Conservation (phyloP, 2,113 vertebrate species). For the Proteles cristata region DNA sequence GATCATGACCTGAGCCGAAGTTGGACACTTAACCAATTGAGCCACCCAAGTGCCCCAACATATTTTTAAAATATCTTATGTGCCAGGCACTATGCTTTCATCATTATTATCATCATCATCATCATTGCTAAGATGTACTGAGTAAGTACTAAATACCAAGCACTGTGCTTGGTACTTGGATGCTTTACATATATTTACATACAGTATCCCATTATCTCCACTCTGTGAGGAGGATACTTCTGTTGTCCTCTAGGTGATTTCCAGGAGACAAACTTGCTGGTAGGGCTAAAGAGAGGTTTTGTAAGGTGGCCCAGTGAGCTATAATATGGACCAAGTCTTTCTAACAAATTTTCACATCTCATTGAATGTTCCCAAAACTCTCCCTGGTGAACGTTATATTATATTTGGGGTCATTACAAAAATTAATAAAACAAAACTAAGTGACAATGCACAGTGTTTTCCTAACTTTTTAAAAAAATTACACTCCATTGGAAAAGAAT, state of each 20-base stretch:
- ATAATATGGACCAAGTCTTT: neutral
- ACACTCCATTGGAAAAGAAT: neutral
- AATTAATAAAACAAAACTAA: constrained; percentile 7
- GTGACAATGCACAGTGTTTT: neutral
- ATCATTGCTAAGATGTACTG: neutral
- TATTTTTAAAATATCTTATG: neutral
- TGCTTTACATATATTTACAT: neutral
- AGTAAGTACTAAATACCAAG: neutral
- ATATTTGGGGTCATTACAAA: neutral
- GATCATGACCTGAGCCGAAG: no score
- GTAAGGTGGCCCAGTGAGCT: neutral
- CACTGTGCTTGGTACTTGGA: neutral
- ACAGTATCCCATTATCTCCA: neutral
- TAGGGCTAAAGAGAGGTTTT: neutral
- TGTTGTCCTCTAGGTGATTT: neutral
- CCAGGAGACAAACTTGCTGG: neutral
- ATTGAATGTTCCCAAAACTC: neutral
- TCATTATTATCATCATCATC: neutral
- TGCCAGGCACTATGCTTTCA: neutral
- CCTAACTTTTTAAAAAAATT: neutral
- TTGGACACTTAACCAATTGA: no score
- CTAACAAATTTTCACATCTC: neutral
- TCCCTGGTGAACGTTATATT: neutral
- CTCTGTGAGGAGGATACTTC: neutral
- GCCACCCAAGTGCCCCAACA: no score